phyloP scores from a whole-genome alignment of 2,888 invertebrate genomes.

The Chaetogeoica ovagalla region DNA sequence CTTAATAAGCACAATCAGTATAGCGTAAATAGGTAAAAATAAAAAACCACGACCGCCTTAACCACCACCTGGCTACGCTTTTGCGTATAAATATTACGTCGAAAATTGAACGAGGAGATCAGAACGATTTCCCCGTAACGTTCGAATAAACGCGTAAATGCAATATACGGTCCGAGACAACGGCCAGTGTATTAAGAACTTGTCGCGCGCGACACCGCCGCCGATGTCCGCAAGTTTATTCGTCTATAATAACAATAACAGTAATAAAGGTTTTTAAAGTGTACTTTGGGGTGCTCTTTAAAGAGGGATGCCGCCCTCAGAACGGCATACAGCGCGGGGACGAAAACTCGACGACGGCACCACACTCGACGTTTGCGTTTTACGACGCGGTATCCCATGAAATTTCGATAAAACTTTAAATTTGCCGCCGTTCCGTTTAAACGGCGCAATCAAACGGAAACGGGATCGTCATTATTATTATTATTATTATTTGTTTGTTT shows the following conservation, averaged over 20 bases:
- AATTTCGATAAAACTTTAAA: slow-evolving; percentile 22
- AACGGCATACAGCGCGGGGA: background rate
- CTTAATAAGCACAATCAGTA: too few species aligned
- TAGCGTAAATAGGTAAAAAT: too few species aligned
- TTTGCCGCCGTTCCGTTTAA: background rate
- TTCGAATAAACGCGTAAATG: too few species aligned
- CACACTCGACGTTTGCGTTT: background rate
- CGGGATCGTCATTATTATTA: too few species aligned
- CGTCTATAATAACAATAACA: slow-evolving; percentile 23
- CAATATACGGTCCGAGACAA: too few species aligned
- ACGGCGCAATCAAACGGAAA: background rate
- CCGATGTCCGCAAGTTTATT: slow-evolving; percentile 28
- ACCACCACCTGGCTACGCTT: too few species aligned
- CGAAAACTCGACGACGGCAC: too few species aligned
- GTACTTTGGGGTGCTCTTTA: slow-evolving; percentile 28
- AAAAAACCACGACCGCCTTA: too few species aligned
- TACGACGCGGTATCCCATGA: background rate
- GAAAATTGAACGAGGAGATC: too few species aligned
- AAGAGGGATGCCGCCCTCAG: slow-evolving; percentile 4
- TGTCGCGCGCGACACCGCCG: background rate
- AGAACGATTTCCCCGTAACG: too few species aligned
- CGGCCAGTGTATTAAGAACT: slow-evolving; percentile 6
- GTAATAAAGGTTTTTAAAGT: slow-evolving; percentile 23
- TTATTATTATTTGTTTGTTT: too few species aligned
- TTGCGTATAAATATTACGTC: too few species aligned